Evolutionary conservation across 2,888 invertebrate species (phyloP).

Genomic region (Lithophane leautieri): DNA sequence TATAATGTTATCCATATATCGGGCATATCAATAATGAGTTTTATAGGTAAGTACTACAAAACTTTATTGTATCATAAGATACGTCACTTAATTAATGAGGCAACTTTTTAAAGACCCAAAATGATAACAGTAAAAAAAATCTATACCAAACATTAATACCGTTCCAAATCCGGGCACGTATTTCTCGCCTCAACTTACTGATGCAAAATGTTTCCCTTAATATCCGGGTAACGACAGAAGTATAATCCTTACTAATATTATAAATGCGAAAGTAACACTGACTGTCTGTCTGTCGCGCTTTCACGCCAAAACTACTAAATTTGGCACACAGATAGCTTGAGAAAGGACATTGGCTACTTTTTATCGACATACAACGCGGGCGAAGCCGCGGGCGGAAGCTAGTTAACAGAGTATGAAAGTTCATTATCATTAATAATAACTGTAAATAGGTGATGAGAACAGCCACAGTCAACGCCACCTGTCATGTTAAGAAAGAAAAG

Average conservation of each 20-base stretch:
- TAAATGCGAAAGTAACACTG: too few species aligned
- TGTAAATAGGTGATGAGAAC: slow-evolving; percentile 42
- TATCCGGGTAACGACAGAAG: slow-evolving; percentile 16
- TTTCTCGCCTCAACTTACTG: slow-evolving; percentile 6
- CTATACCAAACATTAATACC: not conserved
- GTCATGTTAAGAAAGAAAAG: slow-evolving; percentile 38
- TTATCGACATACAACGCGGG: too few species aligned
- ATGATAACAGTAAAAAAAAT: not conserved
- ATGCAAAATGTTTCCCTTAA: slow-evolving; percentile 16
- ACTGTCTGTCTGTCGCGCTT: too few species aligned
- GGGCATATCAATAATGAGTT: not conserved
- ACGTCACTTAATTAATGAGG: not conserved
- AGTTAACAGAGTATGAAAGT: slow-evolving; percentile 35
- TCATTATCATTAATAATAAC: slow-evolving; percentile 39
- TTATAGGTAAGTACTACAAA: not conserved
- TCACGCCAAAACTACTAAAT: too few species aligned
- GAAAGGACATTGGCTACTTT: too few species aligned
- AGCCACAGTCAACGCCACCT: slow-evolving; percentile 34
- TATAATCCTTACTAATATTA: too few species aligned
- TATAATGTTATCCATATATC: not conserved
- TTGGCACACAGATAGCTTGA: too few species aligned
- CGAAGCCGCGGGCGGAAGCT: too few species aligned
- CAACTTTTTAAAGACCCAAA: not conserved
- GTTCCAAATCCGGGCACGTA: slow-evolving; percentile 22
- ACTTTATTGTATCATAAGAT: not conserved